phyloP scores from a whole-genome alignment of 2,888 invertebrate species.

The Ceriagrion tenellum region DNA sequence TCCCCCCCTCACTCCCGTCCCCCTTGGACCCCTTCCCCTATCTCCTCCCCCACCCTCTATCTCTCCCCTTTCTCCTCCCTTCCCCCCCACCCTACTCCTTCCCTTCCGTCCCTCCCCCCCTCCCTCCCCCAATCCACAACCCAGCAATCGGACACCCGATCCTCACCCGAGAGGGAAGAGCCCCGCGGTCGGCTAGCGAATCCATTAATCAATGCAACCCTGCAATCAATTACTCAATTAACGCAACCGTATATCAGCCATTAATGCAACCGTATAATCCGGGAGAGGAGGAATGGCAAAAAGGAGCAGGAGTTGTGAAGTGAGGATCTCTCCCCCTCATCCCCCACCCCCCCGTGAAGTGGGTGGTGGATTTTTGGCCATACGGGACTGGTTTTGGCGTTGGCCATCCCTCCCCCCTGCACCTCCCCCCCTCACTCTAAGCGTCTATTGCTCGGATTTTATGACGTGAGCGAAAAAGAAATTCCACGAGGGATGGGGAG shows the following conservation, averaged over 20 bases:
- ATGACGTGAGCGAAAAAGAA: not conserved
- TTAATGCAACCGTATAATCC: conserved; percentile 61
- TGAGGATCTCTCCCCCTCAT: no score
- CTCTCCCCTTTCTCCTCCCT: not conserved
- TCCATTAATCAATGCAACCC: conserved; percentile 58
- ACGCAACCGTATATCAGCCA: conserved; percentile 62
- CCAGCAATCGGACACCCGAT: not conserved
- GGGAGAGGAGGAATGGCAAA: conserved; percentile 21
- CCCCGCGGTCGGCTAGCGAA: not conserved
- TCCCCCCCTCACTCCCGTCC: not conserved
- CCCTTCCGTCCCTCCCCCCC: not conserved
- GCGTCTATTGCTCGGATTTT: not conserved
- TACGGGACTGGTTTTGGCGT: not conserved
- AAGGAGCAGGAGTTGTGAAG: not conserved
- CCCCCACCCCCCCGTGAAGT: not conserved
- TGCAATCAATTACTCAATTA: conserved; percentile 65
- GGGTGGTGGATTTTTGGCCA: not conserved
- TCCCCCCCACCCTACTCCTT: not conserved
- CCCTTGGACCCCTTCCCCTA: not conserved
- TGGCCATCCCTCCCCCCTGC: no score
- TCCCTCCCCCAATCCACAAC: not conserved
- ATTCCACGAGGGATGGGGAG: not conserved
- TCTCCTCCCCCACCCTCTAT: not conserved
- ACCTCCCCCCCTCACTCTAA: no score
- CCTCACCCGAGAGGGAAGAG: not conserved